These are phyloP conservation scores for Trachemys scripta DNA, from an alignment of 2,113 vertebrate species.

Conservation along the genomic window DNA sequence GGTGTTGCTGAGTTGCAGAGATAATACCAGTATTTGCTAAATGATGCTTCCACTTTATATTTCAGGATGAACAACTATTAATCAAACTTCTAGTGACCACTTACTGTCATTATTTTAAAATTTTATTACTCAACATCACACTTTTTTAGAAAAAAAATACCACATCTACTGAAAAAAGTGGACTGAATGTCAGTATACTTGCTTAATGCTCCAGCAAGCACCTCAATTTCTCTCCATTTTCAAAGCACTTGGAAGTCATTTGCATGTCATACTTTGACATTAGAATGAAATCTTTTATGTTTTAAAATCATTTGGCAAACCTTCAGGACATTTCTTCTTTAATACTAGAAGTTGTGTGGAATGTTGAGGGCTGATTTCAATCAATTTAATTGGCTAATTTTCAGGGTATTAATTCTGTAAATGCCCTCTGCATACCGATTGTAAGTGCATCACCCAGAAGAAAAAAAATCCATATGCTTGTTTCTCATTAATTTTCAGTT, in stretches of 20 bases:
- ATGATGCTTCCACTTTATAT: not conserved
- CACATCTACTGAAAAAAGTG: not conserved
- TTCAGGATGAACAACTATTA: not conserved
- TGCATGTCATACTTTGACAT: not conserved
- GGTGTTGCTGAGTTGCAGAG: not conserved
- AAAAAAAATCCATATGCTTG: not conserved
- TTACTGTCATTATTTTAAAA: not conserved
- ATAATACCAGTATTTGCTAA: not conserved
- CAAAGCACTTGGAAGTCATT: not conserved
- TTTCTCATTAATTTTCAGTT: not conserved
- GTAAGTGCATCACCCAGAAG: not conserved
- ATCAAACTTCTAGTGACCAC: not conserved
- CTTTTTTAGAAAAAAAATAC: not conserved
- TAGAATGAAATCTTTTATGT: not conserved
- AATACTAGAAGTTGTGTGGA: not conserved
- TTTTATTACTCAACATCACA: not conserved
- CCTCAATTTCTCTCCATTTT: not conserved
- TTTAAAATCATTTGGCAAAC: not conserved
- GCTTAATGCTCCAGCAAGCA: not conserved
- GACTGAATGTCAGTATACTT: not conserved
- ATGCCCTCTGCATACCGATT: not conserved
- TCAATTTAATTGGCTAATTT: not conserved
- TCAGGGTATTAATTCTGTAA: not conserved
- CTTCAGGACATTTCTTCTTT: not conserved
- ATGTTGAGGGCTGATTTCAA: not conserved